Evolutionary conservation across 2,113 vertebrate species (phyloP).

Genomic region (Erinaceus europaeus): DNA sequence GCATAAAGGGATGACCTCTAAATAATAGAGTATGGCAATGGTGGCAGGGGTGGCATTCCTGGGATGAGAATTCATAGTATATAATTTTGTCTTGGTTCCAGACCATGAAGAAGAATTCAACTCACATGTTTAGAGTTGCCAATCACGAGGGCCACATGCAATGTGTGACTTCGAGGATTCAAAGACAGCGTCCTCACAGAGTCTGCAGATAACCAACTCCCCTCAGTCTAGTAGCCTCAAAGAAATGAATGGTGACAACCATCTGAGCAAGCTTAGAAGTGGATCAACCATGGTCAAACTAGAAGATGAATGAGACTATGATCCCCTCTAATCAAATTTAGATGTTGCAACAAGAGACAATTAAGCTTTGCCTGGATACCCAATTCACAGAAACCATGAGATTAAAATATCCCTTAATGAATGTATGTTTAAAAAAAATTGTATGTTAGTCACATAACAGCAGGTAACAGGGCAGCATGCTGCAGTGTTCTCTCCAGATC

Average conservation of each 20-base stretch:
- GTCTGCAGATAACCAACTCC: not conserved
- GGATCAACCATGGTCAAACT: not conserved
- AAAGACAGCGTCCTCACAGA: not conserved
- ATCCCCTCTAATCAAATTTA: too few species aligned
- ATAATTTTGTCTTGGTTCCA: not conserved
- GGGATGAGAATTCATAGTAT: not conserved
- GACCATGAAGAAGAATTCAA: not conserved
- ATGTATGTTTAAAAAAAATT: not conserved
- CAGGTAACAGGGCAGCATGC: not conserved
- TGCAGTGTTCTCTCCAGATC: not conserved
- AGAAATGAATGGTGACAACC: not conserved
- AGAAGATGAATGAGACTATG: not conserved
- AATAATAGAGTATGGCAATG: not conserved
- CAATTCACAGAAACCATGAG: not conserved
- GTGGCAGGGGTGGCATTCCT: not conserved
- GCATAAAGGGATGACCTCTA: not conserved
- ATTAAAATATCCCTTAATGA: too few species aligned
- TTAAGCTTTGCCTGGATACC: not conserved
- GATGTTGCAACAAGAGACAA: not conserved
- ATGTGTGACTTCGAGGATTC: not conserved
- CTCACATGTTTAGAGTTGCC: fast-evolving
- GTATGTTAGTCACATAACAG: not conserved
- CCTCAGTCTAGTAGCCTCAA: not conserved
- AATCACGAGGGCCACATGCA: not conserved
- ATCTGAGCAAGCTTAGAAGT: not conserved